phyloP scores from a whole-genome alignment of 2,797 vertebrate species.

The Phrynocephalus vlangalii region DNA sequence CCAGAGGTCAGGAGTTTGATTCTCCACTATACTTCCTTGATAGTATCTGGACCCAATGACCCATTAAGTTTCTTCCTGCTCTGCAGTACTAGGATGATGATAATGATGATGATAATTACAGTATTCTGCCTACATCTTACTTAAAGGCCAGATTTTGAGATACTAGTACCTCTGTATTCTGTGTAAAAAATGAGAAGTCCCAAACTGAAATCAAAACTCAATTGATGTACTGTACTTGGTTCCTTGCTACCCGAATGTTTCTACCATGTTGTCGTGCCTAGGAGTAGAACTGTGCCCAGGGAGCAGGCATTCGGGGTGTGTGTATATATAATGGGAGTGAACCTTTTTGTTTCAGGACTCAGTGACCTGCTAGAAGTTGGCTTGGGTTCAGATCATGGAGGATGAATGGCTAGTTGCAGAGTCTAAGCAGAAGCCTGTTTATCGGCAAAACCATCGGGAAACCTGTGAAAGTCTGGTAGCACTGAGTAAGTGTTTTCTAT shows the following conservation, averaged over 20 bases:
- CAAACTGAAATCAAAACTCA: neutral
- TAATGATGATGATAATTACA: neutral
- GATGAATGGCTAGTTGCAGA: conserved; percentile 21
- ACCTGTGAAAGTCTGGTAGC: conserved; percentile 13
- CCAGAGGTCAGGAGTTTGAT: no score
- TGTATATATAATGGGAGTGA: neutral
- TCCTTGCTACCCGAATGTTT: neutral
- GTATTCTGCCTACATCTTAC: neutral
- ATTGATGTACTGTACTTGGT: neutral
- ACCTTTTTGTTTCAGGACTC: conserved; percentile 24
- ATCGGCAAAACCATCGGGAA: conserved; percentile 8
- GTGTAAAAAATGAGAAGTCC: neutral
- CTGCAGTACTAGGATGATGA: no score
- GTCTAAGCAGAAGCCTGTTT: conserved; percentile 13
- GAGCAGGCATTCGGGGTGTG: neutral
- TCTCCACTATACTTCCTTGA: no score
- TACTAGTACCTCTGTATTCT: neutral
- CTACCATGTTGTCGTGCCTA: neutral
- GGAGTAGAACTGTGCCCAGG: neutral
- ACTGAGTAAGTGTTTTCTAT: conserved; percentile 32
- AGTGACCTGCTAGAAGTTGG: neutral
- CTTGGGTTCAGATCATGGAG: conserved; percentile 24
- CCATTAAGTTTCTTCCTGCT: no score
- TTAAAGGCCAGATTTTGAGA: neutral
- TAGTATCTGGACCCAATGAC: no score